Conservation (phyloP, 2,888 invertebrate species). For the Blastobasis adustella region DNA sequence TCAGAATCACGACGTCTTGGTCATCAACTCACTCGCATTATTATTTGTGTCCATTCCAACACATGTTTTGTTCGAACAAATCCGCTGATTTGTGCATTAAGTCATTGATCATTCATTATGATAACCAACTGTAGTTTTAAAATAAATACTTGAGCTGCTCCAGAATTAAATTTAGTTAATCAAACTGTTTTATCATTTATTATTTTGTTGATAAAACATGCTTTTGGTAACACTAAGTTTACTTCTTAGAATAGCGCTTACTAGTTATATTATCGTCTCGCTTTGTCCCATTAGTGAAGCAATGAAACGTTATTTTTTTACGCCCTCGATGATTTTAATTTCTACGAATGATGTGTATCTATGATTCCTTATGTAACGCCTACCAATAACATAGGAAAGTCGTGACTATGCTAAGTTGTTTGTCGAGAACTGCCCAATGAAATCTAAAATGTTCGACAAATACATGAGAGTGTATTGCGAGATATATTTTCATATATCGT, state of each 20-base stretch:
- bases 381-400: conserved; percentile 16
- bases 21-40: conserved; percentile 11
- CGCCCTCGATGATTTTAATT: conserved; percentile 41
- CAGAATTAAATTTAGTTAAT: neutral
- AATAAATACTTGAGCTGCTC: conserved; percentile 4
- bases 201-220: neutral
- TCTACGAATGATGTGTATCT: conserved; percentile 44
- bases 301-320: conserved; percentile 51
- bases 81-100: conserved; percentile 39
- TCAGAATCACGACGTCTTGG: too few relatives aligned
- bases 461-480: too few relatives aligned
- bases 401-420: conserved; percentile 56
- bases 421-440: conserved; percentile 24
- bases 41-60: conserved; percentile 49
- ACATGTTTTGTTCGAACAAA: conserved; percentile 42
- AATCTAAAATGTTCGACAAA: neutral
- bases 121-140: conserved; percentile 44
- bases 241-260: neutral
- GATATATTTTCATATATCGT: too few relatives aligned
- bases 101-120: conserved; percentile 23
- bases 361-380: conserved; percentile 30
- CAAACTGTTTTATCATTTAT: neutral
- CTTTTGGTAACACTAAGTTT: neutral
- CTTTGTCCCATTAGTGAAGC: conserved; percentile 50
- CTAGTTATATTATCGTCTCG: conserved; percentile 32